Evolutionary conservation across 2,113 vertebrate species (phyloP).

Genomic region (Pachycephala philippinensis): DNA sequence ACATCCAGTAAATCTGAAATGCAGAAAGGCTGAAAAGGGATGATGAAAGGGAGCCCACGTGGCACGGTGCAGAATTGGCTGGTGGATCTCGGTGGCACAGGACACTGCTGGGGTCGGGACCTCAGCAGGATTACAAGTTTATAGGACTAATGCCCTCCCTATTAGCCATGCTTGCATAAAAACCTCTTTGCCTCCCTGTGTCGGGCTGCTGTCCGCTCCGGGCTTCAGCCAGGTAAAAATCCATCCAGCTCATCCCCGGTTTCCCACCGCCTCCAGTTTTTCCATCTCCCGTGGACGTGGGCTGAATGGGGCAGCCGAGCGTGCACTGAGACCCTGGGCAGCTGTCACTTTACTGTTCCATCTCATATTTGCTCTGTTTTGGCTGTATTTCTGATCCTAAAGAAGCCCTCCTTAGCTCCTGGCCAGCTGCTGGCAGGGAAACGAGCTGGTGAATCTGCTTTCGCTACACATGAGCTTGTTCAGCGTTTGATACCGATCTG

Average conservation of each 20-base stretch:
- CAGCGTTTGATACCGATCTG: neutral
- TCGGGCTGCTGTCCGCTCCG: fast-evolving
- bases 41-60: conserved; percentile 16
- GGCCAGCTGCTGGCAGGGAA: conserved; percentile 18
- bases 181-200: neutral
- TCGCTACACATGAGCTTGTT: neutral
- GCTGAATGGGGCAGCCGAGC: neutral
- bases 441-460: conserved; percentile 23
- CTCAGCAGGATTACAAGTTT: conserved; percentile 6
- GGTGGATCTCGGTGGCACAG: neutral
- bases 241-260: neutral
- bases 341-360: conserved; percentile 6
- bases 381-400: neutral
- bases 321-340: neutral
- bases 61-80: neutral
- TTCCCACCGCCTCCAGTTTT: neutral
- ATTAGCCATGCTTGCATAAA: neutral
- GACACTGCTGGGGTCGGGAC: neutral
- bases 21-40: conserved; percentile 14
- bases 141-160: neutral
- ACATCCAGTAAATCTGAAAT: conserved; percentile 34
- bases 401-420: neutral
- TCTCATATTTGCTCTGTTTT: neutral
- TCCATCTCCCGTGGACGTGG: neutral
- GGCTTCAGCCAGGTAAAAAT: neutral